phyloP scores from a whole-genome alignment of 2,888 invertebrate species.

The Dromius quadrimaculatus region DNA sequence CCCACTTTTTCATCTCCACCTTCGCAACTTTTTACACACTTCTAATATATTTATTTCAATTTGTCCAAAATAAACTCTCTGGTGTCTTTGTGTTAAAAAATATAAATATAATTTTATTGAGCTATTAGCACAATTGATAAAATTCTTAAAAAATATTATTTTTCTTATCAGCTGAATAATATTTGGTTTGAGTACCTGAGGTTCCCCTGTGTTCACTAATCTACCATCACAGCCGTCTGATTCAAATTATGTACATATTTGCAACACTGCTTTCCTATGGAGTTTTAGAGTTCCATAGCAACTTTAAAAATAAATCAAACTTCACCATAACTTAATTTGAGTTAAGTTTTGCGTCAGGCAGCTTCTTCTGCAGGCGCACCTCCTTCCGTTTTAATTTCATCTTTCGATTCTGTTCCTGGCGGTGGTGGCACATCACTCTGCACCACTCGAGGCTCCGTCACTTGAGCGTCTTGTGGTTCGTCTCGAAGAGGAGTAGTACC shows the following conservation, averaged over 20 bases:
- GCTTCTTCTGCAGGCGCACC: slow-evolving; percentile 24
- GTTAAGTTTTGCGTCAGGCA: slow-evolving; percentile 36
- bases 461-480: slow-evolving; percentile 53
- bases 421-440: slow-evolving; percentile 7
- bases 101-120: slow-evolving; percentile 52
- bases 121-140: slow-evolving; percentile 48
- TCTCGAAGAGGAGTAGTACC: slow-evolving; percentile 60
- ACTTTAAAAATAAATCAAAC: slow-evolving; percentile 40
- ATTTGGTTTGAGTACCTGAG: slow-evolving; percentile 50
- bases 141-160: slow-evolving; percentile 27
- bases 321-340: slow-evolving; percentile 24
- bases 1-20: slow-evolving; percentile 47
- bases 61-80: slow-evolving; percentile 20
- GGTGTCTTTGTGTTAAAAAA: slow-evolving; percentile 40
- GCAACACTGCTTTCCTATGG: slow-evolving; percentile 55
- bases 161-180: slow-evolving; percentile 52
- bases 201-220: slow-evolving; percentile 66
- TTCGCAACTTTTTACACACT: not conserved
- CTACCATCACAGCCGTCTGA: slow-evolving; percentile 64
- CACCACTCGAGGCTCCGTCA: slow-evolving; percentile 10
- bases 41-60: not conserved
- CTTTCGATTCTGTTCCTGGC: not conserved
- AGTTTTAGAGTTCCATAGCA: slow-evolving; percentile 17
- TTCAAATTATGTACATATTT: slow-evolving; percentile 58
- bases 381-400: not conserved